phyloP scores from a whole-genome alignment of 2,888 invertebrate genomes.

The Cinara cedri region DNA sequence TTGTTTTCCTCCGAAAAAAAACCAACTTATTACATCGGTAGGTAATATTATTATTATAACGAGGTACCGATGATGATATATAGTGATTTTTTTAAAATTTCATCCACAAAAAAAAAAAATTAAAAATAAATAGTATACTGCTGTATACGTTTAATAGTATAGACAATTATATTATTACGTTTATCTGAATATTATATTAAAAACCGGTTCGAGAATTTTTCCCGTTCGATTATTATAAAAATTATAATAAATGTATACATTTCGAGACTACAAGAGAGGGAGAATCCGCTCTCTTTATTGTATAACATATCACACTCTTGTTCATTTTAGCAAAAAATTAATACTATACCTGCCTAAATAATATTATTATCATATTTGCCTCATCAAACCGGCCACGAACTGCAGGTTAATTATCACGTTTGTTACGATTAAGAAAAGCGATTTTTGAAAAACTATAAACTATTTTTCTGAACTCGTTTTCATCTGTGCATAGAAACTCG shows the following conservation, averaged over 20 bases:
- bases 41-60: too few species aligned
- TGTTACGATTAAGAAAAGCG: too few species aligned
- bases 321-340: slow-evolving; percentile 8
- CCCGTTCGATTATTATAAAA: neutral
- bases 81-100: too few species aligned
- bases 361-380: too few species aligned
- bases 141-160: too few species aligned
- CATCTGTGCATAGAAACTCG: too few species aligned
- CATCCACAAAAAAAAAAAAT: neutral
- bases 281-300: slow-evolving; percentile 46
- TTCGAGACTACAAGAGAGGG: neutral
- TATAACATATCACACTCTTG: slow-evolving; percentile 12
- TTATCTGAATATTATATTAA: neutral
- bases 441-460: too few species aligned
- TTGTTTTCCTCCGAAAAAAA: slow-evolving; percentile 35
- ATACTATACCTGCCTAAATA: too few species aligned
- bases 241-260: neutral
- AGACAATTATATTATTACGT: neutral
- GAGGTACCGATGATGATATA: too few species aligned
- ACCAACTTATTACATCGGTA: too few species aligned
- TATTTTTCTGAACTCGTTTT: too few species aligned
- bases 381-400: neutral
- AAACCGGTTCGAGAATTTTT: slow-evolving; percentile 31
- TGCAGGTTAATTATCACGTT: neutral
- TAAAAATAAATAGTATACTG: too few species aligned